These are phyloP conservation scores for Cuniculus paca DNA, from an alignment of 2,797 vertebrate species.

Conservation along the genomic window DNA sequence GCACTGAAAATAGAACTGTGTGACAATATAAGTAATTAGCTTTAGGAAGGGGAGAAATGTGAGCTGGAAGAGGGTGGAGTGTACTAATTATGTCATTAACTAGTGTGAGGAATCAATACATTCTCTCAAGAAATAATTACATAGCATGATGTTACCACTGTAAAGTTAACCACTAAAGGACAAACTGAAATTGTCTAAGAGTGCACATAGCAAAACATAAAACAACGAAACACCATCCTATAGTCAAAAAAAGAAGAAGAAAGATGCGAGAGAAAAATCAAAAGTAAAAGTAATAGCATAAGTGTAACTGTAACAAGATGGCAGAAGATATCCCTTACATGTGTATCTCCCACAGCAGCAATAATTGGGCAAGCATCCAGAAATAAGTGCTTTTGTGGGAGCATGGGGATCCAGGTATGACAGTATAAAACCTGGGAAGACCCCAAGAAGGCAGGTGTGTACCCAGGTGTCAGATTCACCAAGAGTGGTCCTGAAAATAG, in stretches of 20 bases:
- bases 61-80: not conserved
- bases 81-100: constrained; percentile 4
- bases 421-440: not conserved
- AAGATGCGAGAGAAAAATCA: not conserved
- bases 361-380: not conserved
- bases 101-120: not conserved
- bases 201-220: not conserved
- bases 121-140: not conserved
- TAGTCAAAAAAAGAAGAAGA: not conserved
- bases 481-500: not conserved
- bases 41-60: not conserved
- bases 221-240: not conserved
- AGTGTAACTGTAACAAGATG: not conserved
- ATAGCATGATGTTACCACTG: not conserved
- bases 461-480: too few relatives aligned
- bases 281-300: not conserved
- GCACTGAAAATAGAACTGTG: not conserved
- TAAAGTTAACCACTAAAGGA: not conserved
- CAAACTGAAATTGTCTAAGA: not conserved
- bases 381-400: not conserved
- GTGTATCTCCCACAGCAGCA: not conserved
- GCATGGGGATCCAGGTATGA: not conserved
- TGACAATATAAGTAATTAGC: not conserved
- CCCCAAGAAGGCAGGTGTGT: not conserved
- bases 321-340: not conserved